phyloP scores from a whole-genome alignment of 2,797 vertebrate genomes.

The Okamejei kenojei region DNA sequence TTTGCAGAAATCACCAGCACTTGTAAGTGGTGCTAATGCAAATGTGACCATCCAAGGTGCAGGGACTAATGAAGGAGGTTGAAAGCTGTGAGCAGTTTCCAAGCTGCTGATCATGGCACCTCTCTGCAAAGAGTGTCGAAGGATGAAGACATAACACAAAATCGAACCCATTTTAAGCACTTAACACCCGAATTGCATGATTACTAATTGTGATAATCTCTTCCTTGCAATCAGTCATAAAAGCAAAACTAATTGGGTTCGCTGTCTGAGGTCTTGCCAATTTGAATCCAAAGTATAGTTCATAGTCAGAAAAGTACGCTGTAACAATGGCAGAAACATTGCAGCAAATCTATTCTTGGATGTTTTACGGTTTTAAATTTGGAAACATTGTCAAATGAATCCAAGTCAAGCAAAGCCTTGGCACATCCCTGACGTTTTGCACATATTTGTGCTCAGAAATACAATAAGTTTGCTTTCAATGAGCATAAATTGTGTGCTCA shows the following conservation, averaged over 20 bases:
- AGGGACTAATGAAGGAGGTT: background rate
- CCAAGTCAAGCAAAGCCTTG: constrained; percentile 59
- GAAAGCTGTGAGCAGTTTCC: background rate
- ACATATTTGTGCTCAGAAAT: constrained; percentile 47
- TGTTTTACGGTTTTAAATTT: constrained; percentile 47
- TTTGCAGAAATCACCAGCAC: background rate
- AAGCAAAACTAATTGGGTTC: background rate
- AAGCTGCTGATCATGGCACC: background rate
- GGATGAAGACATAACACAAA: background rate
- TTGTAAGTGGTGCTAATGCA: background rate
- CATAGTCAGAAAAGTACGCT: background rate
- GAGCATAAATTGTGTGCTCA: constrained; percentile 67
- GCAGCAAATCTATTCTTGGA: background rate
- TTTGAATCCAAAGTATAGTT: background rate
- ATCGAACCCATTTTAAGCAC: background rate
- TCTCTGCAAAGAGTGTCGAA: too few species aligned
- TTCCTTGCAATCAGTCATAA: background rate
- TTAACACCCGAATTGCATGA: background rate
- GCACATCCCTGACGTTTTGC: constrained; percentile 53
- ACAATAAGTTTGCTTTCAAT: constrained; percentile 65
- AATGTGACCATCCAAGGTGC: background rate
- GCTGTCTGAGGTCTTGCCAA: background rate
- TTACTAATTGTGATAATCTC: background rate
- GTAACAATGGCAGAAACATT: background rate
- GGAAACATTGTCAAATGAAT: constrained; percentile 53